A percentile compares a stretch with the other conserved stretches of the same genome.
Conservation (phyloP, 2,113 vertebrate genomes). For the Pteronura brasiliensis region DNA sequence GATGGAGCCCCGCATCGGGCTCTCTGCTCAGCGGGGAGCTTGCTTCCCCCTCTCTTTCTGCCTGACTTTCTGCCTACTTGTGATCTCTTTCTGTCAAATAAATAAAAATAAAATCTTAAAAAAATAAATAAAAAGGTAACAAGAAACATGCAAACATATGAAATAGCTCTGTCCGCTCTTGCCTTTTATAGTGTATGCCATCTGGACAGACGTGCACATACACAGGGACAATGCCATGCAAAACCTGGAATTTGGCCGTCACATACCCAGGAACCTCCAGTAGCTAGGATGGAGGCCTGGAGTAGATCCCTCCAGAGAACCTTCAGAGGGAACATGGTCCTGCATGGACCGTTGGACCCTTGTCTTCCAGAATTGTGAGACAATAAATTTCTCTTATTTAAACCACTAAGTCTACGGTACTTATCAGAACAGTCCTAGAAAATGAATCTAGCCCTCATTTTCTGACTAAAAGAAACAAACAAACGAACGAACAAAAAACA, state of each 20-base stretch:
- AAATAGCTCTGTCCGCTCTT: neutral
- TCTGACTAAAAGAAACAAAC: neutral
- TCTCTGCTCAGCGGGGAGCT: no score
- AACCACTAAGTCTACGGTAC: neutral
- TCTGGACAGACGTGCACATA: neutral
- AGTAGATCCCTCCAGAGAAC: neutral
- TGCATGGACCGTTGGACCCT: neutral
- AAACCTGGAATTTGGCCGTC: rapidly evolving
- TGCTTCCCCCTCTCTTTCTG: no score
- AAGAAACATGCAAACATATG: neutral
- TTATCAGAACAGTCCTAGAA: neutral
- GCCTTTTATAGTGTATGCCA: neutral
- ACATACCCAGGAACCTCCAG: neutral
- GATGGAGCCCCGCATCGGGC: no score
- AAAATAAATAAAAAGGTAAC: neutral
- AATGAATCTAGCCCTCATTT: neutral
- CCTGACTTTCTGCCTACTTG: no score
- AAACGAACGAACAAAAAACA: neutral
- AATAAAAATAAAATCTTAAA: no score
- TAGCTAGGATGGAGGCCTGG: neutral
- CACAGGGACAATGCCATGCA: neutral
- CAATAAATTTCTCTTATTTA: neutral
- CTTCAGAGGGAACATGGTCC: neutral
- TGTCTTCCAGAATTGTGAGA: neutral
- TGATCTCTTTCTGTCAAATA: no score